Evolutionary conservation across 2,113 vertebrate genomes (phyloP), one percentile per base, ranked within the genome.

Genomic region (Poicephalus meyeri): DNA sequence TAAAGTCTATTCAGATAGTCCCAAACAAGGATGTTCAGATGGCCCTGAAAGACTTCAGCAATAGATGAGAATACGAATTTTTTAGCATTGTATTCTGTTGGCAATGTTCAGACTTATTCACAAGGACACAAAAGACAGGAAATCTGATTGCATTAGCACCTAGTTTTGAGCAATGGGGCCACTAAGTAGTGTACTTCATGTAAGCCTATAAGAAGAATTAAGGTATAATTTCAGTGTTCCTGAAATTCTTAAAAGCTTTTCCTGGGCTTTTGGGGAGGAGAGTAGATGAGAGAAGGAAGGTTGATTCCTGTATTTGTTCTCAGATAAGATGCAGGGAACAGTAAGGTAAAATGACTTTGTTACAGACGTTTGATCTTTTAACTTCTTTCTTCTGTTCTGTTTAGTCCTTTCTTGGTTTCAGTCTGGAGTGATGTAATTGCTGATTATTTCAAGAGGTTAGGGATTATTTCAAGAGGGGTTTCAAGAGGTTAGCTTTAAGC

Each of bases 91-190:
- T 94, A 44, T 76, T 78, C 77, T 87, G 50, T 18, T 55, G 71
- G 26, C 63, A 78, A 31, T 56, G 61, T 74, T 95, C 86, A 96
- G 89, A 78, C 50, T 77, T 91, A 93, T 93, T 96, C 95, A 90
- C 6, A 33, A 69, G 65, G 77, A 81, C n/a, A 92, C 88, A 95
- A 96, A 96, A 81, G 93, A n/a, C 69, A 74, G 39, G 91, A 88
- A 96, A 83, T 12, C 55, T 93, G 88, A 94, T 78, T 96, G 89
- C 50, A 89, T 14, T 17, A 92, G 61, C 26, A 71, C 16, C 60
- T 80, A 6, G 25, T 37, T 92, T 78, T 81, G 61, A 95, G 83
- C 65, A 88, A 25, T 42, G 77, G 41, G 53, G 23, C 28, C 39
- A 55, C 80, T 83, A 71, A 91, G 37, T 56, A n/a, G 53, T 63